Conservation (phyloP, 1,140 invertebrate species). For the Drosophila sp. region DNA sequence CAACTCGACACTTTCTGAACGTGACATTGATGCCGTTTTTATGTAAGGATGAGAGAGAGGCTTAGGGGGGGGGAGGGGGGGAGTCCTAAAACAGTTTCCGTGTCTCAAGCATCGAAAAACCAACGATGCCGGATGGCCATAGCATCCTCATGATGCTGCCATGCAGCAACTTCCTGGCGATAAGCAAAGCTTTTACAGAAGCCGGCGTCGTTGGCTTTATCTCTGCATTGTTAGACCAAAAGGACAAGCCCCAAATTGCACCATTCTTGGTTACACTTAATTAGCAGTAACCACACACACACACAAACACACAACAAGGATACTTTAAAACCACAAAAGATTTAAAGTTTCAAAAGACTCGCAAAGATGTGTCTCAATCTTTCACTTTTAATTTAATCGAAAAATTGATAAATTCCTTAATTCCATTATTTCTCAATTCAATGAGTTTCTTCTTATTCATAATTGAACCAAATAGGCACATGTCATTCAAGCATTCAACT, state of each 20-base stretch:
- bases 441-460: background rate
- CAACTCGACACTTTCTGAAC: slow-evolving; percentile 73
- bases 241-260: slow-evolving; percentile 37
- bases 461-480: background rate
- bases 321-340: slow-evolving; percentile 24
- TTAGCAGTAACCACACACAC: slow-evolving; percentile 31
- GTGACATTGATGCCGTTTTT: slow-evolving; percentile 82
- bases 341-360: background rate
- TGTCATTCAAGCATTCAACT: background rate
- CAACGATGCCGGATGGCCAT: slow-evolving; percentile 37
- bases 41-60: slow-evolving; percentile 23
- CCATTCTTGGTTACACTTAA: background rate
- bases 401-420: background rate
- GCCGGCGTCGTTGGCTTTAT: slow-evolving; percentile 62
- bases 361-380: too few relatives aligned
- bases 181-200: slow-evolving; percentile 51
- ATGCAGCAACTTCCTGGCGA: slow-evolving; percentile 74
- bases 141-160: slow-evolving; percentile 39
- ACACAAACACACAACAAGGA: background rate
- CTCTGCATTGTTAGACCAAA: slow-evolving; percentile 50
- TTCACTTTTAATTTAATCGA: background rate
- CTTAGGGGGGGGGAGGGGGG: slow-evolving; percentile 7
- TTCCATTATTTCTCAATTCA: slow-evolving; percentile 4
- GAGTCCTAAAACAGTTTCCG: slow-evolving; percentile 62
- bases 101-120: slow-evolving; percentile 69